Percentiles rank a stretch among this genome's conserved stretches.
Conservation (phyloP, 1,140 invertebrate genomes). For the Lamellibrachia luymesi region DNA sequence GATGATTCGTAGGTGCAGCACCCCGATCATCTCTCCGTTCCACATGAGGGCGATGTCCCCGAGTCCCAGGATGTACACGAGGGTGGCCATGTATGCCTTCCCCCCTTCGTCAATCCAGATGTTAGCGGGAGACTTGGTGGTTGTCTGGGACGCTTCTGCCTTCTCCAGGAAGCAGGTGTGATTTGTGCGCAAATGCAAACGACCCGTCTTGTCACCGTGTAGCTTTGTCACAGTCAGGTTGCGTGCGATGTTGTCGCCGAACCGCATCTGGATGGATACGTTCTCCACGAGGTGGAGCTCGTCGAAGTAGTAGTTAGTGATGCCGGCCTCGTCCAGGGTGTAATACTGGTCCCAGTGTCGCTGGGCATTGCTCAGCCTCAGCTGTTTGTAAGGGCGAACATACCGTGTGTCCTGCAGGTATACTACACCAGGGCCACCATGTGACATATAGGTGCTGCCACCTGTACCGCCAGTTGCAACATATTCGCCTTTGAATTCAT, state of each 20-base stretch:
- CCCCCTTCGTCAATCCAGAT: conserved; percentile 41
- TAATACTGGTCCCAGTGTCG: conserved; percentile 39
- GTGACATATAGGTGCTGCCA: conserved; percentile 28
- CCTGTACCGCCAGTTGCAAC: conserved; percentile 36
- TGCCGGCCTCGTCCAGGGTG: conserved; percentile 33
- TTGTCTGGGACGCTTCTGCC: conserved; percentile 29
- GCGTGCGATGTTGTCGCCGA: conserved; percentile 23
- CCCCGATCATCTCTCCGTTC: conserved; percentile 45
- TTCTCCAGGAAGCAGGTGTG: conserved; percentile 39
- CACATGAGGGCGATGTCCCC: conserved; percentile 44
- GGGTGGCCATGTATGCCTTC: conserved; percentile 35
- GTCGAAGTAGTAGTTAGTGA: conserved; percentile 37
- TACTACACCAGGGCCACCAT: conserved; percentile 40
- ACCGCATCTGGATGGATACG: conserved; percentile 36
- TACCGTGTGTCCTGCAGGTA: conserved; percentile 39
- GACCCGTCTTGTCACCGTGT: conserved; percentile 39
- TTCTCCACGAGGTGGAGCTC: conserved; percentile 39
- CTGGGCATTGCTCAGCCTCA: conserved; percentile 33
- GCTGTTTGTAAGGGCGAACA: conserved; percentile 32
- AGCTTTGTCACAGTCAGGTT: conserved; percentile 35
- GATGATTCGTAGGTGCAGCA: conserved; percentile 40
- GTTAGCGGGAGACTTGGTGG: conserved; percentile 37
- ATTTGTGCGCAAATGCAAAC: conserved; percentile 33
- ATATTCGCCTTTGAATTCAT: conserved; percentile 36
- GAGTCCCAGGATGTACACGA: conserved; percentile 41